Percentiles rank a stretch among this genome's conserved stretches.
Conservation (phyloP, 2,888 invertebrate species). For the Anticlea derivata region DNA sequence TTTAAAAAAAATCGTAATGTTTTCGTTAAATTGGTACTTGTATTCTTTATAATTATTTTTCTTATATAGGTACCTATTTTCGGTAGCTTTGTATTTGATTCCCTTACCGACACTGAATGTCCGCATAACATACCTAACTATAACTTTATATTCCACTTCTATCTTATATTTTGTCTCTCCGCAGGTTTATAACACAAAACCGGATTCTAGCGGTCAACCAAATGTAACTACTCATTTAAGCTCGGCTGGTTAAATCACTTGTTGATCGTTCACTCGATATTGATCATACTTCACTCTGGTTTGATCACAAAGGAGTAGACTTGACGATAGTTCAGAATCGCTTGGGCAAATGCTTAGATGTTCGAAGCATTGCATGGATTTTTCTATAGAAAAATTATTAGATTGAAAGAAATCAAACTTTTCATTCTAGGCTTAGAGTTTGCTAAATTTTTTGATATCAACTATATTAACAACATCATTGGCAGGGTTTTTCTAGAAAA, state of each 20-base stretch:
- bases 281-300: constrained; percentile 76
- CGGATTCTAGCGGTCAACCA: constrained; percentile 83
- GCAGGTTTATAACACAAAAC: constrained; percentile 84
- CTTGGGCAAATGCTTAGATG: constrained; percentile 71
- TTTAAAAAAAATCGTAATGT: too few relatives aligned
- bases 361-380: constrained; percentile 67
- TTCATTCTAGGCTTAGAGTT: constrained; percentile 66
- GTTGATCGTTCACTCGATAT: constrained; percentile 70
- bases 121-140: constrained; percentile 54
- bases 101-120: constrained; percentile 61
- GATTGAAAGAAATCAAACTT: constrained; percentile 50
- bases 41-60: too few relatives aligned
- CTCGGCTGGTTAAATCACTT: constrained; percentile 80
- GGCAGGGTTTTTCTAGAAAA: constrained; percentile 54
- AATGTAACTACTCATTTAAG: constrained; percentile 82
- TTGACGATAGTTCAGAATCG: constrained; percentile 62
- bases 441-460: constrained; percentile 43
- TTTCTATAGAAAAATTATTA: constrained; percentile 49
- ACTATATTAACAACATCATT: constrained; percentile 45
- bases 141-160: constrained; percentile 70
- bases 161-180: constrained; percentile 80
- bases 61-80: too few relatives aligned
- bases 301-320: constrained; percentile 76
- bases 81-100: constrained; percentile 37
- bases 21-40: too few relatives aligned